Base-by-base conservation (phyloP, 2,888 invertebrate genomes). In the Mystacides longicornis region DNA sequence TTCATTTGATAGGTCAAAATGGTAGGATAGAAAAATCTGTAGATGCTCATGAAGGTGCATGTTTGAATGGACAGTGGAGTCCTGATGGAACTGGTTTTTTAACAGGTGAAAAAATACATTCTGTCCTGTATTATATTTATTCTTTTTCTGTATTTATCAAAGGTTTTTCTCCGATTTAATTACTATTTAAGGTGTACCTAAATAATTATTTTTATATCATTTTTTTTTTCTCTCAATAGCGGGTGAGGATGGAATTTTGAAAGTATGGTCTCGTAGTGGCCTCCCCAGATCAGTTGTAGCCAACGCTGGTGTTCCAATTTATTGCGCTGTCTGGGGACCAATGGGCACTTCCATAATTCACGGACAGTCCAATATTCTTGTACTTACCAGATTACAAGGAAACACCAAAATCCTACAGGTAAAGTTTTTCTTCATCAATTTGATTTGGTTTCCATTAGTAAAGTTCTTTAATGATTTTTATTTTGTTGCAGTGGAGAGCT, bases 251-350 rank as follows among this genome's bases (percentile, higher is more conserved):
- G 99, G 98, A 1, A 82, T 85, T 55, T 85, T 98, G 2, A 97
- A 97, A 75, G 87, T 98, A 57, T 99, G 98, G 98, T 98, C 98
- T 0, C 80, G 95, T 47, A 93, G 90, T 65, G 98, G 97, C 14
- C 87, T 94, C 80, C 77, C 99, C 14, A 81, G 99, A 1, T 94
- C 96, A 0, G 83, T 96, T 1, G 84, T 93, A 46, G 87, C 91
- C 63, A 82, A 83, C 61, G 89, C 88, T 54, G 87, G 87, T 65
- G 78, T 81, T 52, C 86, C 95, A 0, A 86, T 95, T 55, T 89
- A 93, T 65, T 84, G 85, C 53, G 87, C 93, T 2, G 83, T 86
- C 42, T 98, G 96, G 89, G 84, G 85, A 51, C 85, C 87, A 0
- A 85, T 83, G 63, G 83, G 84, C 62, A 79, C 81, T 31, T 77